Base-by-base conservation (phyloP, 1,140 invertebrate genomes). In the Psix sp. region DNA sequence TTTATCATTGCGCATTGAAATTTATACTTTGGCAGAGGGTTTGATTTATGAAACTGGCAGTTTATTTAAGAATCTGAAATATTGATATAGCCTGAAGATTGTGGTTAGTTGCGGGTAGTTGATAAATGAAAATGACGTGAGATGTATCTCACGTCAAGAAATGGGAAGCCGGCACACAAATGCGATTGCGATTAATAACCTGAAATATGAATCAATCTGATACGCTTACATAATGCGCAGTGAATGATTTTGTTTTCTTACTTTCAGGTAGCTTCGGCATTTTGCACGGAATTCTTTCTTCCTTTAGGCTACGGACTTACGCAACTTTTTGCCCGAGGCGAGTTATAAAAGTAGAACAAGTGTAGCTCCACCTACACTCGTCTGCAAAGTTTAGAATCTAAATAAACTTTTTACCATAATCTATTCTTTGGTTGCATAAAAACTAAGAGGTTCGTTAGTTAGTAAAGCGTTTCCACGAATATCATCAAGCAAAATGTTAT, bases 281-380 rank as follows among this genome's bases (percentile, higher is more conserved):
- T 20, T 46, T 74, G 62, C 57, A 46, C 29, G 20, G 39, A 74
- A 63, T 74, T 74, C 52, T 70, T 75, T 73, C 42, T 74, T 62
- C 66, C 72, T 74, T 63, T 62, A 63, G 54, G 45, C 59, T 65
- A 31, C 17, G 0, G 35, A 7, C 65, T 70, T 75, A 75, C 33
- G 65, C 65, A 75, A 75, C 59, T 16, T 40, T 59, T 65, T 29
- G 35, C 72, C 57, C 21, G 40, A 36, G 59, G 72, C 65, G 38
- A 65, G 10, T 59, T 48, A 51, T 75, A 59, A 39, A 75, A 75
- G 72, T 60, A 59, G 59, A 75, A 75, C 72, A 70, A 68, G 72
- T 74, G 65, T 57, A 65, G 65, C 65, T 51, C 72, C 72, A 74
- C 72, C 72, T 65, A 74, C 72, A 68, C 57, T 35, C 49, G 57